Evolutionary conservation across 2,113 vertebrate species (phyloP).

Genomic region (Symphodus melops): DNA sequence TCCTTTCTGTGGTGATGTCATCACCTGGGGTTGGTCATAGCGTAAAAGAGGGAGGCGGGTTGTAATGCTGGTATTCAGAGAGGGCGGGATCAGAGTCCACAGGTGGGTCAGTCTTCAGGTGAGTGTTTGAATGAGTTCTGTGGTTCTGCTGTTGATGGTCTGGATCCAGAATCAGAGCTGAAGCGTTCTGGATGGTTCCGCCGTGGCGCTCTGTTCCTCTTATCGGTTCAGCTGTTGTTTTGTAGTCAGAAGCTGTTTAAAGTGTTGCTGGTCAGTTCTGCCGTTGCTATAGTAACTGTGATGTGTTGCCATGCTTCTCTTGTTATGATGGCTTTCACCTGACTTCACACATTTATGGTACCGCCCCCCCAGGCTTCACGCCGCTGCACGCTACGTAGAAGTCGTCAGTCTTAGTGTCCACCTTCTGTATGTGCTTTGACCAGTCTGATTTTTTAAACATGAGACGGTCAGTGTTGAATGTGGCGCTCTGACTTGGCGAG

Average conservation of each 20-base stretch:
- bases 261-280: background rate
- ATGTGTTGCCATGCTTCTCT: too few relatives aligned
- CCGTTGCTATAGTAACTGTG: too few relatives aligned
- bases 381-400: too few relatives aligned
- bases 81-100: constrained; percentile 8
- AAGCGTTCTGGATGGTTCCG: background rate
- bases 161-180: background rate
- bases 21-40: constrained; percentile 20
- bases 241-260: background rate
- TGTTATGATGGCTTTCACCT: too few relatives aligned
- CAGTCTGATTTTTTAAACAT: too few relatives aligned
- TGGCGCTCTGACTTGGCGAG: too few relatives aligned
- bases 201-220: background rate
- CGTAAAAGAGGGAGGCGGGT: background rate
- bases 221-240: background rate
- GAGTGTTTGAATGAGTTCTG: background rate
- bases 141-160: background rate
- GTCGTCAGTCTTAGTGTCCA: too few relatives aligned
- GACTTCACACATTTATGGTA: too few relatives aligned
- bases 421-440: too few relatives aligned
- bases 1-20: constrained; percentile 14
- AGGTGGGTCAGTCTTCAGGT: constrained; percentile 11
- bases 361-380: too few relatives aligned
- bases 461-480: too few relatives aligned
- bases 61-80: constrained; percentile 50